Evolutionary conservation across 2,113 vertebrate genomes (phyloP).

Genomic region (Oryzias melastigma): DNA sequence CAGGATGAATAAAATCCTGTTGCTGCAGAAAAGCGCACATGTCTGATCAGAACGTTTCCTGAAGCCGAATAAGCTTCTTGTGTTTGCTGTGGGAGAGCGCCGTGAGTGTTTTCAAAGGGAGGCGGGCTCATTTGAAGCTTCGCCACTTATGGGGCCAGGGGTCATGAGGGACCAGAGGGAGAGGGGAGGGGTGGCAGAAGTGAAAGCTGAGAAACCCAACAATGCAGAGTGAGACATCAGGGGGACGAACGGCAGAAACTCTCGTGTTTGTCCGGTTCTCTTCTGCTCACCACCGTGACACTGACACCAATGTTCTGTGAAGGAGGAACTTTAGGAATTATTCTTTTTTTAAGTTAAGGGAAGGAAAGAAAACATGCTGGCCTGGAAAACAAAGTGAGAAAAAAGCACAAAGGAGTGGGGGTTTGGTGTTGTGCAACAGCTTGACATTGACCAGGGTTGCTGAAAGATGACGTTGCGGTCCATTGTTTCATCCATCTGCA

Average conservation of each 20-base stretch:
- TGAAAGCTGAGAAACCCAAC: constrained; percentile 1
- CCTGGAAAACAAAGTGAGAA: constrained; percentile 20
- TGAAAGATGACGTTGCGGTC: constrained; percentile 46
- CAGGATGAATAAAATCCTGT: background rate
- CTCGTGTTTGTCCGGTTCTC: background rate
- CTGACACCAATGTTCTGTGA: too few species aligned
- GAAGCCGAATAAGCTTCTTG: background rate
- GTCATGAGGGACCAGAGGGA: constrained; percentile 48
- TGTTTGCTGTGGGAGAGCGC: constrained; percentile 21
- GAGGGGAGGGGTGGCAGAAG: constrained; percentile 8
- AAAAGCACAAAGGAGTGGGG: constrained; percentile 41
- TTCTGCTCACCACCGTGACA: background rate
- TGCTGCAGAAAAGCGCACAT: background rate
- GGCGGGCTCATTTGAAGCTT: constrained; percentile 25
- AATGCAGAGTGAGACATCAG: constrained; percentile 2
- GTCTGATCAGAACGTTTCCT: background rate
- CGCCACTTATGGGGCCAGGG: constrained; percentile 54
- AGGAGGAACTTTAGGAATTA: background rate
- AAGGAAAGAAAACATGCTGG: constrained; percentile 1
- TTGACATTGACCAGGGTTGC: constrained; percentile 61
- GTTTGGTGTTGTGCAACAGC: constrained; percentile 54
- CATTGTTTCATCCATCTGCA: constrained; percentile 55
- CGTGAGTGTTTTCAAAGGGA: constrained; percentile 33
- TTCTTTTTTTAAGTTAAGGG: too few species aligned
- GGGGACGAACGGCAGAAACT: background rate